Evolutionary conservation across 2,888 invertebrate species (phyloP).

Genomic region (Sinelater perroti): DNA sequence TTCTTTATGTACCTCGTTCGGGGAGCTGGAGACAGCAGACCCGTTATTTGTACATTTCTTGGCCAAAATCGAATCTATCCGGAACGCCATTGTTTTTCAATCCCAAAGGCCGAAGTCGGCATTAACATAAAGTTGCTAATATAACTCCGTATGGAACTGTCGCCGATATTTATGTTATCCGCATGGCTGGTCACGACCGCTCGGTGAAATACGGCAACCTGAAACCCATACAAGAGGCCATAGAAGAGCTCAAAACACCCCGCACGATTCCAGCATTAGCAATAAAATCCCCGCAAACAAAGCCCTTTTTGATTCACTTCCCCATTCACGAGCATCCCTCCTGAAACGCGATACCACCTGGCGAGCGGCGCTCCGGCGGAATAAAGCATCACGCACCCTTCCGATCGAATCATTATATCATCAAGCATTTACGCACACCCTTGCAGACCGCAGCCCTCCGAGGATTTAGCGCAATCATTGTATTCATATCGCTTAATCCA

Average conservation of each 20-base stretch:
- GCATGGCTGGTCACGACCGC: too few relatives aligned
- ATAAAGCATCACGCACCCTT: constrained; percentile 32
- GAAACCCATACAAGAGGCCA: too few relatives aligned
- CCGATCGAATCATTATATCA: constrained; percentile 38
- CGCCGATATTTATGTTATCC: too few relatives aligned
- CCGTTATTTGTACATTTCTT: too few relatives aligned
- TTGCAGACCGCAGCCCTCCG: constrained; percentile 33
- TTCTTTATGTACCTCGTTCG: too few relatives aligned
- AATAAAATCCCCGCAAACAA: constrained; percentile 28
- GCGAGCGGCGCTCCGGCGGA: constrained; percentile 25
- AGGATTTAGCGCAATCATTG: constrained; percentile 37
- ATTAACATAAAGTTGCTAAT: too few relatives aligned
- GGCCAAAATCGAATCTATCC: too few relatives aligned
- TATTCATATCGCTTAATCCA: constrained; percentile 38
- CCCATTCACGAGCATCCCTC: constrained; percentile 23
- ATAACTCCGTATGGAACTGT: too few relatives aligned
- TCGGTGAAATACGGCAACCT: too few relatives aligned
- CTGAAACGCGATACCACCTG: constrained; percentile 36
- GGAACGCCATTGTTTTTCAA: too few relatives aligned
- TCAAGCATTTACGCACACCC: constrained; percentile 35
- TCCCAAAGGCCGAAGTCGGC: too few relatives aligned
- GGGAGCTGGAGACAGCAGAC: too few relatives aligned
- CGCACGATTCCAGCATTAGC: constrained; percentile 17
- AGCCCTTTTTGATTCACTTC: constrained; percentile 19
- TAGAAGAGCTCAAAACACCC: background rate